A percentile compares a stretch with the other conserved stretches of the same genome.
Evolutionary conservation across 2,888 invertebrate genomes (phyloP).

Genomic region (Villa cingulata): DNA sequence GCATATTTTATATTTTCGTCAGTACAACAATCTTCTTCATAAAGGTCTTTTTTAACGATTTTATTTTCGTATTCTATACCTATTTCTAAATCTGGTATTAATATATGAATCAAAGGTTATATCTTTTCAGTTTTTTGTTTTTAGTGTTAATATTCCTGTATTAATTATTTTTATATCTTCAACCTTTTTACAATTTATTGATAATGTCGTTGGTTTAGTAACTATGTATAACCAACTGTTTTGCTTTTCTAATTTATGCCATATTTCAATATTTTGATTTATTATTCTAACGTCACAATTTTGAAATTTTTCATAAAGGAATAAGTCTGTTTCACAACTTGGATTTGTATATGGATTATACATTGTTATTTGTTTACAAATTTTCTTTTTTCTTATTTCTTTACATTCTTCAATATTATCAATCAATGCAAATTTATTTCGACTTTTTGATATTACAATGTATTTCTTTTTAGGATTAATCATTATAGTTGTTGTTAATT

Average conservation of each 20-base stretch:
- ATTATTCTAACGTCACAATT: background rate
- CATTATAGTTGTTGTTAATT: background rate
- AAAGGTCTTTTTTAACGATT: background rate
- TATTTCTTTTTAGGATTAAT: background rate
- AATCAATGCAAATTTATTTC: background rate
- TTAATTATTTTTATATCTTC: background rate
- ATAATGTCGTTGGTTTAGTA: background rate
- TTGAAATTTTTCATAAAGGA: background rate
- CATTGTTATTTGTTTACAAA: background rate
- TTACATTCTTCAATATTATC: background rate
- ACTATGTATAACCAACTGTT: slow-evolving; percentile 1
- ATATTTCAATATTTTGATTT: background rate
- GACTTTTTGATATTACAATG: background rate
- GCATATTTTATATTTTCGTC: slow-evolving; percentile 5
- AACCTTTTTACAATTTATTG: background rate
- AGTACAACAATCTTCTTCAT: slow-evolving; percentile 2
- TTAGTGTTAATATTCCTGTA: background rate
- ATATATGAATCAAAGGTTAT: background rate
- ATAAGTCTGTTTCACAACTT: background rate
- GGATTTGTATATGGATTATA: background rate
- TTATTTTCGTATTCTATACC: background rate
- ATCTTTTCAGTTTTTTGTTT: background rate
- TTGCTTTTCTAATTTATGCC: slow-evolving; percentile 1
- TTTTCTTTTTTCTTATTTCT: background rate
- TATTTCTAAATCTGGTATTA: slow-evolving; percentile 2